A percentile compares a stretch with the other conserved stretches of the same genome.
Conservation (phyloP, 2,888 invertebrate species). For the Odontomyia ornata region DNA sequence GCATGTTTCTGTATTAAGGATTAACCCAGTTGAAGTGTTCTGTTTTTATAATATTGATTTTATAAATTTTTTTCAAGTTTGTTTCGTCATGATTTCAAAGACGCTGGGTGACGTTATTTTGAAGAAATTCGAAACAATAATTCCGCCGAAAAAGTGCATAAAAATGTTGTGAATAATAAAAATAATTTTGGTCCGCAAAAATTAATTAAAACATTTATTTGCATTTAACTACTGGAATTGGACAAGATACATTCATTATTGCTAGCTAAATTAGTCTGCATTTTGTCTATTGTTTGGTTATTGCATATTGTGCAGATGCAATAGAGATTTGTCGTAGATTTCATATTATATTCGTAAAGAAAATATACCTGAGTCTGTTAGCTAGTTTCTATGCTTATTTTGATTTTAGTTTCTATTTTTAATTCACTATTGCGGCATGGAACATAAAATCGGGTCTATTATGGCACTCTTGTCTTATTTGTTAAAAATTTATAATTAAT, state of each 20-base stretch:
- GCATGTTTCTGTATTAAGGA: conserved; percentile 36
- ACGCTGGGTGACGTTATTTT: neutral
- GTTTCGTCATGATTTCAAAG: neutral
- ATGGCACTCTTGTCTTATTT: conserved; percentile 19
- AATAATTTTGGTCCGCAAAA: conserved; percentile 25
- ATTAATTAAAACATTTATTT: conserved; percentile 12
- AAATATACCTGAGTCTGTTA: conserved; percentile 36
- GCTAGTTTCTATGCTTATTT: conserved; percentile 16
- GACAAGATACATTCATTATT: conserved; percentile 17
- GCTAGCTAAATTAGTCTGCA: neutral
- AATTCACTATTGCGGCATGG: neutral
- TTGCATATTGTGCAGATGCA: neutral
- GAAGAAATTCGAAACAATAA: neutral
- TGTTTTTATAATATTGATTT: conserved; percentile 7
- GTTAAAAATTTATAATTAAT: neutral
- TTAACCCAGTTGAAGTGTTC: conserved; percentile 22
- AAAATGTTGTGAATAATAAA: no score
- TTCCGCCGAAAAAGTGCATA: no score
- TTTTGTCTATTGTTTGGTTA: neutral
- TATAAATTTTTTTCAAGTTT: neutral
- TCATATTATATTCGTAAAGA: neutral
- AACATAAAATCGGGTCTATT: conserved; percentile 36
- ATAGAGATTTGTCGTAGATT: neutral
- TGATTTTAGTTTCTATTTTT: conserved; percentile 16
- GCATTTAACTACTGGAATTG: conserved; percentile 25